Conservation (phyloP, 2,888 invertebrate genomes). For the Parnassius orleans region DNA sequence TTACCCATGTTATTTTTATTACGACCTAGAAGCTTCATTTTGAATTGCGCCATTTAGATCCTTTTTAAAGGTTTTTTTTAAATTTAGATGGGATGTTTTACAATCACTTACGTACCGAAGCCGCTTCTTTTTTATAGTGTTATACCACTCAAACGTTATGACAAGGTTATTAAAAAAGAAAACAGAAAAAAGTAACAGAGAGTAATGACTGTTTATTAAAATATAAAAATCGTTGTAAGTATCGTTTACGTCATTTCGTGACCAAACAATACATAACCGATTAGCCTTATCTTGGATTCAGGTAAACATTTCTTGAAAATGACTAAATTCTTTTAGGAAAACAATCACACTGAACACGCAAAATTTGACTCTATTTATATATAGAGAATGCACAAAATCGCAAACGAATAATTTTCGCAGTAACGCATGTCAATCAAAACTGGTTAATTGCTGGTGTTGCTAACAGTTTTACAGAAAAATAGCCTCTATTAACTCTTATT, state of each 20-base stretch:
- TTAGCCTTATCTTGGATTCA: conserved; percentile 64
- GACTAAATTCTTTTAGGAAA: conserved; percentile 51
- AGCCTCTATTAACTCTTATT: conserved; percentile 25
- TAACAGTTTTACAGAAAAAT: conserved; percentile 25
- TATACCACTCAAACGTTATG: conserved; percentile 12
- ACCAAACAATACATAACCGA: conserved; percentile 72
- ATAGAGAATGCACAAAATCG: conserved; percentile 28
- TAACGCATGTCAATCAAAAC: conserved; percentile 30
- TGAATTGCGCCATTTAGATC: conserved; percentile 9
- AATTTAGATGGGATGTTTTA: not conserved
- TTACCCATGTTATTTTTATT: conserved; percentile 2
- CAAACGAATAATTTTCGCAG: conserved; percentile 21
- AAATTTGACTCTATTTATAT: conserved; percentile 28
- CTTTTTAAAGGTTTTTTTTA: not conserved
- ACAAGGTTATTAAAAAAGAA: conserved; percentile 20
- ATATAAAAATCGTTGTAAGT: conserved; percentile 28
- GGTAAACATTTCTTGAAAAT: conserved; percentile 66
- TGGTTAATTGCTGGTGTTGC: conserved; percentile 27
- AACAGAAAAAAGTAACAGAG: not conserved
- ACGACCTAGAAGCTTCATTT: conserved; percentile 7
- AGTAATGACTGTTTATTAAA: conserved; percentile 15
- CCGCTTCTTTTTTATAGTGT: conserved; percentile 1
- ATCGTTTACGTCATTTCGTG: conserved; percentile 42
- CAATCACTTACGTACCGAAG: not conserved
- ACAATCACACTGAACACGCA: conserved; percentile 1